These are phyloP conservation scores for Pantherophis vulpinus DNA, from an alignment of 2,797 vertebrate genomes.

Conservation along the genomic window DNA sequence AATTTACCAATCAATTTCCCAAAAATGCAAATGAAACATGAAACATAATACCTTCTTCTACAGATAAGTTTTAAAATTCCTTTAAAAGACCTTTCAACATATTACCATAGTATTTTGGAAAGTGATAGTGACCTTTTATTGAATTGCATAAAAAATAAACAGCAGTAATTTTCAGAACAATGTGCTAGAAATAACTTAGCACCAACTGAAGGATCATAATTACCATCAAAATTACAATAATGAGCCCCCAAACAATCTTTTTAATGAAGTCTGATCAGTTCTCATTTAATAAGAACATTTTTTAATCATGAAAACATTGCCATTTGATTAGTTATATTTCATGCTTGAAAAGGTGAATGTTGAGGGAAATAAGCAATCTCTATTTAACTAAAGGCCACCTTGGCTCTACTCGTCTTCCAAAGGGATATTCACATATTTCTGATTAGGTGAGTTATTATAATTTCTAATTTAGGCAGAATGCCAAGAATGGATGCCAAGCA, in stretches of 20 bases:
- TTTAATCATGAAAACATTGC: neutral
- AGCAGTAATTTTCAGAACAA: neutral
- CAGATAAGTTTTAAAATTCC: neutral
- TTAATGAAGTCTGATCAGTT: neutral
- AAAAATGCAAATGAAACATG: neutral
- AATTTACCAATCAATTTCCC: neutral
- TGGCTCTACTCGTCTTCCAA: constrained; percentile 37
- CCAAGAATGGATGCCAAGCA: constrained; percentile 24
- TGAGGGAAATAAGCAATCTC: neutral
- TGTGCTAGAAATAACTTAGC: neutral
- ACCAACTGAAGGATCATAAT: neutral
- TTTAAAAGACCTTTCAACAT: neutral
- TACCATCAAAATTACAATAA: neutral
- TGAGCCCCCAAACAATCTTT: neutral
- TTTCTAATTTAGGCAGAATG: constrained; percentile 20
- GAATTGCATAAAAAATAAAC: neutral
- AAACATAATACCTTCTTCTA: neutral
- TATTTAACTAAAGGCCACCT: constrained; percentile 38
- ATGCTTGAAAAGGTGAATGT: neutral
- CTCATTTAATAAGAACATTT: constrained; percentile 4
- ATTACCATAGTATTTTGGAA: neutral
- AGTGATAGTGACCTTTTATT: neutral
- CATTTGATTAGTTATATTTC: neutral
- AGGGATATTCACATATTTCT: constrained; percentile 38
- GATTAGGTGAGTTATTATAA: constrained; percentile 29